phyloP scores from a whole-genome alignment of 2,797 vertebrate species.

The Mallotus villosus region DNA sequence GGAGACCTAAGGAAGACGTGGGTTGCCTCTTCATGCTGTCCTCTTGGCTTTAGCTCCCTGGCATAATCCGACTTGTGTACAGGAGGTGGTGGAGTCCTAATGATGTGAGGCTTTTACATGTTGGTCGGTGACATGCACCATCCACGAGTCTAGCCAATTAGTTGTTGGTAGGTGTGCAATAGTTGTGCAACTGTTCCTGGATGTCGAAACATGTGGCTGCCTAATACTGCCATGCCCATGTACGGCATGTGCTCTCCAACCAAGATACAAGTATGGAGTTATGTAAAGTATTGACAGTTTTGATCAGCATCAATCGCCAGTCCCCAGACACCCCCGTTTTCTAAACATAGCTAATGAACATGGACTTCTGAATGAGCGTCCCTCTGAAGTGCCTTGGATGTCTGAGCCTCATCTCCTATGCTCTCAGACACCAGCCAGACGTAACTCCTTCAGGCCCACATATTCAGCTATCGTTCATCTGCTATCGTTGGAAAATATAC shows the following conservation, averaged over 20 bases:
- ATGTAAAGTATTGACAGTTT: constrained; percentile 34
- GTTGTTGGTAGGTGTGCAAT: too few relatives aligned
- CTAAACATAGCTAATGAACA: constrained; percentile 45
- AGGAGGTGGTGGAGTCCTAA: too few relatives aligned
- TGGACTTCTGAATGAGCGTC: constrained; percentile 34
- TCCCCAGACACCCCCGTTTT: constrained; percentile 7
- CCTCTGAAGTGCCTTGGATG: constrained; percentile 60
- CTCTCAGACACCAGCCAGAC: constrained; percentile 43
- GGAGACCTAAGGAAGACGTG: neutral
- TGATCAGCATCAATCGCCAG: constrained; percentile 37
- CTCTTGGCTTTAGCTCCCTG: too few relatives aligned
- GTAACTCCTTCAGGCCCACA: constrained; percentile 19
- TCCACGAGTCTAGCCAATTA: too few relatives aligned
- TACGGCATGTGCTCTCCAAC: neutral
- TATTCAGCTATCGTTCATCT: neutral
- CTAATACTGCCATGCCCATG: neutral
- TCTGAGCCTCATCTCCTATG: constrained; percentile 52
- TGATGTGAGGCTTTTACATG: too few relatives aligned
- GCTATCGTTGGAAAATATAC: neutral
- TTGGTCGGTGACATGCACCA: too few relatives aligned
- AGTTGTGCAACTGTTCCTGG: too few relatives aligned
- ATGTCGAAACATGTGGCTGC: too few relatives aligned
- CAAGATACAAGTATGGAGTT: constrained; percentile 1
- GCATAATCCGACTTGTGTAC: too few relatives aligned
- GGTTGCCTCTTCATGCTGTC: neutral